phyloP scores from a whole-genome alignment of 2,113 vertebrate genomes.

The Ceyx melanurus region DNA sequence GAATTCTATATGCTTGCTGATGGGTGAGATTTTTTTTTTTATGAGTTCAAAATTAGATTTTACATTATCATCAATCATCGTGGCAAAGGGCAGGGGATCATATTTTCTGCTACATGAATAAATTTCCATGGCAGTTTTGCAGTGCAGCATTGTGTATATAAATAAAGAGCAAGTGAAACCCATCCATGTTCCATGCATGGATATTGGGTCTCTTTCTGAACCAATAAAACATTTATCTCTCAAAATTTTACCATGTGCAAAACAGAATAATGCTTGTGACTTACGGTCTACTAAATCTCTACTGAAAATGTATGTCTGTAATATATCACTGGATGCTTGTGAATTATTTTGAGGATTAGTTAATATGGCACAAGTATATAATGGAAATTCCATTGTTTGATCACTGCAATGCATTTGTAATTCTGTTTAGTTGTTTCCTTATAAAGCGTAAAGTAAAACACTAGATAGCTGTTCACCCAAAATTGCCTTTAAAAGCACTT shows the following conservation, averaged over 20 bases:
- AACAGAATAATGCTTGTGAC: neutral
- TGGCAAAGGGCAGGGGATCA: conserved; percentile 22
- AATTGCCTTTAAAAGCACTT: conserved; percentile 9
- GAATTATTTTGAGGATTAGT: neutral
- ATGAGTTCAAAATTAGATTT: conserved; percentile 45
- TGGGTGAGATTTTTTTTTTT: neutral
- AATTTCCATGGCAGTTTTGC: conserved; percentile 39
- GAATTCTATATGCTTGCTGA: neutral
- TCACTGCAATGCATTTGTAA: neutral
- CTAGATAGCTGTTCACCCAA: neutral
- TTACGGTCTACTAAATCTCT: neutral
- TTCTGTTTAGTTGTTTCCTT: conserved; percentile 13
- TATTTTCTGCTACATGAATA: conserved; percentile 39
- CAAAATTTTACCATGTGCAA: neutral
- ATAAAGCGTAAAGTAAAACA: neutral
- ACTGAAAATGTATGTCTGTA: neutral
- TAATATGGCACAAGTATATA: neutral
- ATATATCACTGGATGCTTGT: neutral
- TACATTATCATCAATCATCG: conserved; percentile 39
- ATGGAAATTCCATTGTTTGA: neutral
- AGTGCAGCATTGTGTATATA: neutral
- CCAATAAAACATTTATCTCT: neutral
- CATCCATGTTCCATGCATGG: neutral
- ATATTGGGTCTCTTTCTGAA: neutral
- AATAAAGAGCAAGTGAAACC: conserved; percentile 1